Base-by-base conservation (phyloP, 2,797 vertebrate species). In the Chaetodon trifasciatus region DNA sequence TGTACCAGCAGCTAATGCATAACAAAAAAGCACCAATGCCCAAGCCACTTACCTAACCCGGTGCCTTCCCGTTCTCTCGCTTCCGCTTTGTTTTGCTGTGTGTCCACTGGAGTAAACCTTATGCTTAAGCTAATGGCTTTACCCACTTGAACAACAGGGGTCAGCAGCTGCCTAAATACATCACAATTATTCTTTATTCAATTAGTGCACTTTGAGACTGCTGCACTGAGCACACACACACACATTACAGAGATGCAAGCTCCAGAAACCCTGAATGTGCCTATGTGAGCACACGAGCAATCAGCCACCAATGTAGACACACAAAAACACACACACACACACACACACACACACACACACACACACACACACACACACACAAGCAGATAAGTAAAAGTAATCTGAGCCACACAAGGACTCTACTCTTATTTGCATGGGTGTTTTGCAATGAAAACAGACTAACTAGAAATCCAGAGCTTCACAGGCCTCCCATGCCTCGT, bases 91-190 rank as follows among this genome's bases (percentile, higher is more conserved):
- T 76, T 78, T 74, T 47, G 24, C 17, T 73, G 42, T 62, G 24
- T 83, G 67, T 89, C 82, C 74, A 70, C 56, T 70, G 57, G 78
- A 85, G 71, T 84, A 83, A 88, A 89, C 83, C 79, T 86, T 82
- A 53, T 68, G 88, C 76, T 88, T 70, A 62, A 79, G 70, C 70
- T 92, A 91, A 93, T 92, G 87, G 84, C 71, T 91, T 91, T 78
- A 86, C 55, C 70, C 83, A 89, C 82, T 81, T 56, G 73, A 90
- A 87, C 88, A 90, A 88, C 88, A 83, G 75, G 87, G 92, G 82
- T 92, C 91, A 91, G 88, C 86, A 84, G 78, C 89, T 89, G 90
- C 86, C 81, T 91, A 89, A 93, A 92, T 81, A 82, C 86, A 92
- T 93, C 81, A 85, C 86, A 91, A 91, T 93, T 90, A 88, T 63